Percentiles rank a stretch among this genome's conserved stretches.
phyloP scores from a whole-genome alignment of 2,797 vertebrate genomes.

The Platyrinchus mystaceus region DNA sequence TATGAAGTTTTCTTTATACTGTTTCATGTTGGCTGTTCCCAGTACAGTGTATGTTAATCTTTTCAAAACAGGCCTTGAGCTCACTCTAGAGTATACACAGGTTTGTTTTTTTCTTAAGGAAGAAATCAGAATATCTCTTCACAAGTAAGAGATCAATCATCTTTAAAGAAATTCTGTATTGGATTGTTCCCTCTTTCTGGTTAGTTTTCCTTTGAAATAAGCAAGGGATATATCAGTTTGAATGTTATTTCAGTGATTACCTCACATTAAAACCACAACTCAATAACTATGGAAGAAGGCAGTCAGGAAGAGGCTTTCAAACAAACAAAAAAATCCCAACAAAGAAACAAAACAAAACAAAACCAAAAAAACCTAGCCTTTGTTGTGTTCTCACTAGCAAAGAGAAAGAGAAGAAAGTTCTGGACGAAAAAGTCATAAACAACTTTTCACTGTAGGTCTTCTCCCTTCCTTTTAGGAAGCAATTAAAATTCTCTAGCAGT shows the following conservation, averaged over 20 bases:
- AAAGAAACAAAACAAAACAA: not conserved
- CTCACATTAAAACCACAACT: not conserved
- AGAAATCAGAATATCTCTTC: not conserved
- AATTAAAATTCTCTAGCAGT: not conserved
- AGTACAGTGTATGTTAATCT: not conserved
- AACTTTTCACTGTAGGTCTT: not conserved
- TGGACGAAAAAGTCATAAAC: not conserved
- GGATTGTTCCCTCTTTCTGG: conserved; percentile 28
- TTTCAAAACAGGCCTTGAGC: not conserved
- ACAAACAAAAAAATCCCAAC: not conserved
- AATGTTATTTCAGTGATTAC: not conserved
- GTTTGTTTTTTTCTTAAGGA: not conserved
- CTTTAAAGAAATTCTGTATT: conserved; percentile 36
- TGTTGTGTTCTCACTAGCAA: not conserved
- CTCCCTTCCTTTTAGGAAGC: not conserved
- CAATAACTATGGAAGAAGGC: not conserved
- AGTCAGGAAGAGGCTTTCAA: not conserved
- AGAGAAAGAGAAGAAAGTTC: not conserved
- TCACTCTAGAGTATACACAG: not conserved
- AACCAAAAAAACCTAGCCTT: not conserved
- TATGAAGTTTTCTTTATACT: not conserved
- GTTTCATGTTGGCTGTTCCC: not conserved
- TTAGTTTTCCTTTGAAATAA: conserved; percentile 32
- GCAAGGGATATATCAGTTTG: not conserved
- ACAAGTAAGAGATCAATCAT: conserved; percentile 8